These are phyloP conservation scores for Acromyrmex heyeri DNA, from an alignment of 1,140 invertebrate species.

Conservation along the genomic window DNA sequence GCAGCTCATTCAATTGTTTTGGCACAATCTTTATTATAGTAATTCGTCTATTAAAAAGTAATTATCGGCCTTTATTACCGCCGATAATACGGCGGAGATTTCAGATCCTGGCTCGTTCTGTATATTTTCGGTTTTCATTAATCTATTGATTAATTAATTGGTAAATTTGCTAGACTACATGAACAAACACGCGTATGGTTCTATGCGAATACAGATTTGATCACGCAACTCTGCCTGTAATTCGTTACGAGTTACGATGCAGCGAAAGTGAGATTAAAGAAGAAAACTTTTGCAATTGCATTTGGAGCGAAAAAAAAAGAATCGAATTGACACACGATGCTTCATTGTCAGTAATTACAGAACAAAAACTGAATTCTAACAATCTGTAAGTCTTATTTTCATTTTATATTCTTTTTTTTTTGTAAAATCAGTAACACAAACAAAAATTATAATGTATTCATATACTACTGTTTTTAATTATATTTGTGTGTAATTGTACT, in stretches of 20 bases:
- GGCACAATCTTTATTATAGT: conserved; percentile 51
- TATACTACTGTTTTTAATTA: neutral
- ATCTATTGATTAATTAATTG: conserved; percentile 4
- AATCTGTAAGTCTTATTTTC: neutral
- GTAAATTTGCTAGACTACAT: neutral
- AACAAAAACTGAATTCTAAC: neutral
- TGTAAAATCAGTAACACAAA: neutral
- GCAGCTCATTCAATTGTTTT: conserved; percentile 36
- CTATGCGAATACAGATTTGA: neutral
- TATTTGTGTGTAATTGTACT: neutral
- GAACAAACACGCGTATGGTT: neutral
- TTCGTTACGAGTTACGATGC: conserved; percentile 12
- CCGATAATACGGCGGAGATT: neutral
- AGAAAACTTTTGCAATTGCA: neutral
- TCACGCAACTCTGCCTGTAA: neutral
- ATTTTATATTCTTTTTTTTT: neutral
- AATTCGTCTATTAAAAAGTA: conserved; percentile 44
- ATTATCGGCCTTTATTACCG: conserved; percentile 36
- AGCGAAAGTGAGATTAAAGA: neutral
- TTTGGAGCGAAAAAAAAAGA: conserved; percentile 13
- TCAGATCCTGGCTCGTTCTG: neutral
- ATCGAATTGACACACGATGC: conserved; percentile 4
- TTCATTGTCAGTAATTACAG: neutral
- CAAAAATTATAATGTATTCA: neutral
- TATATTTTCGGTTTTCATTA: conserved; percentile 3